These are phyloP conservation scores for Ectemnius lituratus DNA, from an alignment of 2,888 invertebrate species.

Conservation along the genomic window DNA sequence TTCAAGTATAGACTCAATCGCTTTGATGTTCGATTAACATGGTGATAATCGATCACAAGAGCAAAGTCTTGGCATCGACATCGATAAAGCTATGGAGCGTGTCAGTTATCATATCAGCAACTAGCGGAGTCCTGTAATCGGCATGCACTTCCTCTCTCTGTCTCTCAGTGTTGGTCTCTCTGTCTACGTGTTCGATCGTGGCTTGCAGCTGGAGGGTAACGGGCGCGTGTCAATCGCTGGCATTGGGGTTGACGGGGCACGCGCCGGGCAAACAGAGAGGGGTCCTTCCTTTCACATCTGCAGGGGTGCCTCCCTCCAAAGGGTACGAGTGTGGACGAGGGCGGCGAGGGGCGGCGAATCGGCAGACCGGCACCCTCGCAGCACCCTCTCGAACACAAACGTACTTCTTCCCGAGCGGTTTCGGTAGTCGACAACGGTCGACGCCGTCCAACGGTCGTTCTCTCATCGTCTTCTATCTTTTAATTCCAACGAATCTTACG, in stretches of 20 bases:
- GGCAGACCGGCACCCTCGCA: conserved; percentile 56
- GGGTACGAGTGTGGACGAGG: conserved; percentile 32
- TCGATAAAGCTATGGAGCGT: no score
- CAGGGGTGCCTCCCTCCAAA: conserved; percentile 28
- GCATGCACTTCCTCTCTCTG: no score
- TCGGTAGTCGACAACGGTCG: conserved; percentile 46
- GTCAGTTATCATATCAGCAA: no score
- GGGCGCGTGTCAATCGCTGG: conserved; percentile 42
- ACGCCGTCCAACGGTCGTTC: conserved; percentile 42
- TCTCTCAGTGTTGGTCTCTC: no score
- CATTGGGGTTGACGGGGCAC: conserved; percentile 40
- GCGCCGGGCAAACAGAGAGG: conserved; percentile 58
- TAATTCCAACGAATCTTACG: background rate
- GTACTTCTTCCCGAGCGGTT: conserved; percentile 32
- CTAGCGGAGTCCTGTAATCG: no score
- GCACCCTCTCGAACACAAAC: conserved; percentile 15
- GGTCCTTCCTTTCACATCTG: conserved; percentile 53
- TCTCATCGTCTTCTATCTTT: no score
- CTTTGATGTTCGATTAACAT: no score
- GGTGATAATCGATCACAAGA: no score
- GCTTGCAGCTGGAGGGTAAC: conserved; percentile 14
- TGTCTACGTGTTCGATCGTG: background rate
- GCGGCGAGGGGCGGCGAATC: conserved; percentile 38
- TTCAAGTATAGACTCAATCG: no score
- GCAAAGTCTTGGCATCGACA: no score